These are phyloP conservation scores for Chiridota heheva DNA, from an alignment of 35 echinoderm and acorn worm genomes.

Conservation along the genomic window DNA sequence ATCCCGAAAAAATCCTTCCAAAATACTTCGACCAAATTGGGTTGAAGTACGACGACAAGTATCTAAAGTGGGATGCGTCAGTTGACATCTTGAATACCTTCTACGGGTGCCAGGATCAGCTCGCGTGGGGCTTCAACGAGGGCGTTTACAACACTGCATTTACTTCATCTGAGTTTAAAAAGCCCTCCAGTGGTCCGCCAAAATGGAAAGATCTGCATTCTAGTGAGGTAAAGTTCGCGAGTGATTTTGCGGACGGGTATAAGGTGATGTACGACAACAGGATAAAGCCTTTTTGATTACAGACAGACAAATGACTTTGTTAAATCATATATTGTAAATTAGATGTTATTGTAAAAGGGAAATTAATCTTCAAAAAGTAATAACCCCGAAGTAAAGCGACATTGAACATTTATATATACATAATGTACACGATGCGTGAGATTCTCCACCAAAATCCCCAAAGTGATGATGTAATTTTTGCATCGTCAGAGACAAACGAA, in stretches of 20 bases:
- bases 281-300: no score
- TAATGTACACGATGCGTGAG: no score
- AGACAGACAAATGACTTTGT: no score
- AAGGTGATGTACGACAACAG: conserved; percentile 38
- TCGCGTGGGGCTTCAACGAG: conserved; percentile 14
- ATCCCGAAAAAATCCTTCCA: conserved; percentile 54
- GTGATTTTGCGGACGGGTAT: conserved; percentile 30
- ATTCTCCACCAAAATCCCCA: no score
- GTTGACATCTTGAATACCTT: conserved; percentile 46
- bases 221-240: conserved; percentile 27
- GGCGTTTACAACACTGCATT: conserved; percentile 27
- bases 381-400: no score
- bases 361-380: no score
- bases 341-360: no score
- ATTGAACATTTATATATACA: no score
- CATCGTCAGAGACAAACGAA: no score
- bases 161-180: conserved; percentile 21
- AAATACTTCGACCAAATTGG: conserved; percentile 61
- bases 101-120: conserved; percentile 36
- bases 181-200: neutral
- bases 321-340: no score
- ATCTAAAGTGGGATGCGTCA: conserved; percentile 35
- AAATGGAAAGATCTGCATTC: conserved; percentile 2
- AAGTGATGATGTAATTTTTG: no score
- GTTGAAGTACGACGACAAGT: conserved; percentile 39